A percentile compares a stretch with the other conserved stretches of the same genome.
Conservation (phyloP, 2,113 vertebrate species). For the Chlorodrepanis virens region DNA sequence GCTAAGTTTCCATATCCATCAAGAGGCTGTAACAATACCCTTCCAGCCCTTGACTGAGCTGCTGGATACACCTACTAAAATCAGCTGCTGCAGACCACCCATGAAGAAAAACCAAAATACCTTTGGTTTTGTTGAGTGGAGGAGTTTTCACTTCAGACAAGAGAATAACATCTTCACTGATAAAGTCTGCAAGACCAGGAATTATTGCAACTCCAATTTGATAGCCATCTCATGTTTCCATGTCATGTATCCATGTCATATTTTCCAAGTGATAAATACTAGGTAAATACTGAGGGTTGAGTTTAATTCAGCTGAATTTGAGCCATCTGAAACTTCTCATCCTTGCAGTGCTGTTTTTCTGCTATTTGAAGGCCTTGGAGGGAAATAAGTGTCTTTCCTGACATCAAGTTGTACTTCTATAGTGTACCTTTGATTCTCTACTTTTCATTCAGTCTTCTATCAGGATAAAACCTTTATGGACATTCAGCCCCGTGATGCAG, state of each 20-base stretch:
- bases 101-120: neutral
- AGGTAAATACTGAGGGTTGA: neutral
- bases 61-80: neutral
- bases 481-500: neutral
- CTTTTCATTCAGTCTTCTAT: neutral
- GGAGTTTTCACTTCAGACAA: neutral
- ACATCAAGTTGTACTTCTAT: neutral
- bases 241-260: neutral
- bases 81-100: neutral
- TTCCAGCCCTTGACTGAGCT: neutral
- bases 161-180: neutral
- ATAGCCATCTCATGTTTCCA: neutral
- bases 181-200: neutral
- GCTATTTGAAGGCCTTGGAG: neutral
- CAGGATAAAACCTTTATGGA: neutral
- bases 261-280: neutral
- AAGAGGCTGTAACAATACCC: neutral
- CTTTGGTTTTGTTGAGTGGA: neutral
- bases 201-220: neutral
- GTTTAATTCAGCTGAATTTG: neutral
- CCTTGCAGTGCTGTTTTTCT: neutral
- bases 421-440: neutral
- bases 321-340: neutral
- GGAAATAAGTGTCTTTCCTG: neutral
- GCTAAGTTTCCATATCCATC: neutral